A percentile compares a stretch with the other conserved stretches of the same genome.
These are phyloP conservation scores for Loripinus fragilis DNA, from an alignment of 2,888 invertebrate genomes.

Conservation along the genomic window DNA sequence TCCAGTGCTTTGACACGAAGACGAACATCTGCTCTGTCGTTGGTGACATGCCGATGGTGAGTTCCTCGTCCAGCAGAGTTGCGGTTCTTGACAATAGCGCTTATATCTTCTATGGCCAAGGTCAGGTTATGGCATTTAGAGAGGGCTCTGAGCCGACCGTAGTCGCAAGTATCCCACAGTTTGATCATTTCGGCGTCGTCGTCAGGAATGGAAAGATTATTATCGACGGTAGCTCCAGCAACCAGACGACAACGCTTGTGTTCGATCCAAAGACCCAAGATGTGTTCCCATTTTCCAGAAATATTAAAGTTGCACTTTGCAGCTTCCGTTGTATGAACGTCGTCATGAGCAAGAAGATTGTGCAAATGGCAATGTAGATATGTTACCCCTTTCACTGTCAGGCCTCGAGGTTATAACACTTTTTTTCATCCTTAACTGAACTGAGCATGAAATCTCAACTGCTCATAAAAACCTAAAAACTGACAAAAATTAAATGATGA, in stretches of 20 bases:
- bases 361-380: conserved; percentile 17
- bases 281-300: conserved; percentile 35
- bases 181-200: conserved; percentile 61
- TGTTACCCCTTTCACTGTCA: no score
- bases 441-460: no score
- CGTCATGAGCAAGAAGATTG: conserved; percentile 51
- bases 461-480: no score
- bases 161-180: conserved; percentile 41
- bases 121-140: conserved; percentile 46
- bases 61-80: conserved; percentile 42
- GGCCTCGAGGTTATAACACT: no score
- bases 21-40: conserved; percentile 34
- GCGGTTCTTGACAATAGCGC: conserved; percentile 47
- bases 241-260: conserved; percentile 44
- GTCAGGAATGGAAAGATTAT: conserved; percentile 43
- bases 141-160: conserved; percentile 30
- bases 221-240: conserved; percentile 55
- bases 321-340: conserved; percentile 55
- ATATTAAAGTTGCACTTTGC: conserved; percentile 59
- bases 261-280: conserved; percentile 52
- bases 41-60: conserved; percentile 49
- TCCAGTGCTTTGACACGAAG: conserved; percentile 53
- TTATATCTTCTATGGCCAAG: conserved; percentile 54
- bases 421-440: no score
- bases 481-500: no score